These are phyloP conservation scores for Caligus rogercresseyi DNA, from an alignment of 1,140 invertebrate genomes.

Conservation along the genomic window DNA sequence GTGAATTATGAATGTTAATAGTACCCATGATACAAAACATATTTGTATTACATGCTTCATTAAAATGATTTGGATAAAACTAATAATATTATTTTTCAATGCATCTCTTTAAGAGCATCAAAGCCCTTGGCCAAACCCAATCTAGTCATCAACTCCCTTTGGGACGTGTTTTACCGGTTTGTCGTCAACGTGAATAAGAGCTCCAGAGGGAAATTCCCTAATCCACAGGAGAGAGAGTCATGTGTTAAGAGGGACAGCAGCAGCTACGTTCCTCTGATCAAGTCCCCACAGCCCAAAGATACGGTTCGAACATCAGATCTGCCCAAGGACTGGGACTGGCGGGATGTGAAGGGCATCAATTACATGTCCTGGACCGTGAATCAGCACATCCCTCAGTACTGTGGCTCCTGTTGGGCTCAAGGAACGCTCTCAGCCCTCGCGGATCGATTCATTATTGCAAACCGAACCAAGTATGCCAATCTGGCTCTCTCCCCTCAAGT, in stretches of 20 bases:
- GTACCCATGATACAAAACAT: too few species aligned
- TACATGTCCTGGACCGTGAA: constrained; percentile 19
- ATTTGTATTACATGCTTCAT: too few species aligned
- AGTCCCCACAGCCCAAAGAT: neutral
- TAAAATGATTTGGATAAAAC: too few species aligned
- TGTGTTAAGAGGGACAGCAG: neutral
- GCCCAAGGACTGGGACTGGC: constrained; percentile 16
- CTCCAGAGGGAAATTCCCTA: neutral
- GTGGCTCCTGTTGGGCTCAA: constrained; percentile 20
- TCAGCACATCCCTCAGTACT: constrained; percentile 19
- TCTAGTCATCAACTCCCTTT: neutral
- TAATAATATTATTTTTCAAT: too few species aligned
- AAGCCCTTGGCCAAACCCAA: neutral
- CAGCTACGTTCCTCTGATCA: constrained; percentile 1
- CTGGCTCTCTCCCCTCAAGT: constrained; percentile 16
- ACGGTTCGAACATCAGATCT: neutral
- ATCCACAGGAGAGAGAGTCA: neutral
- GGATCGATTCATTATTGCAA: constrained; percentile 17
- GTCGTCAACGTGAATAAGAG: neutral
- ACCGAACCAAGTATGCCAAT: constrained; percentile 9
- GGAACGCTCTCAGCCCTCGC: constrained; percentile 15
- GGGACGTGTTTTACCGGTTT: neutral
- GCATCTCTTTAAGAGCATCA: too few species aligned
- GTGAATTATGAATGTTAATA: too few species aligned
- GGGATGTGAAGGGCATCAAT: constrained; percentile 16